Evolutionary conservation across 2,113 vertebrate genomes (phyloP), one percentile per base, ranked within the genome.

Genomic region (Rhodinocichla rosea): DNA sequence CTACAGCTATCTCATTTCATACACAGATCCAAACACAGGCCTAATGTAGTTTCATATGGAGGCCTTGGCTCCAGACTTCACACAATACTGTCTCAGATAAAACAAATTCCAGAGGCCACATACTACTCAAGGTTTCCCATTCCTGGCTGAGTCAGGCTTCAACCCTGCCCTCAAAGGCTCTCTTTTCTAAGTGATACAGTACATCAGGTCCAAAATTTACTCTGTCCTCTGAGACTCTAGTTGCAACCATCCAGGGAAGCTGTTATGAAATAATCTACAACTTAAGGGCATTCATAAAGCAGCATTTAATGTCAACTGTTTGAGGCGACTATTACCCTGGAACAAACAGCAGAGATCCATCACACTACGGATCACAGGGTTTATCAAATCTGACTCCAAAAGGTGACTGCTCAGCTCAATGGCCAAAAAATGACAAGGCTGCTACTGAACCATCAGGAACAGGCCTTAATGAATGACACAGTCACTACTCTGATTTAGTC

Each of bases 21-120:
- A 79, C 69, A 63, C 12, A 55, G 55, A 81, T 45, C n/a, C 69
- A 85, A 89, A 89, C 6, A 26, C 32, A 59, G 16, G 62, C 64
- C 78, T 83, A 67, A 83, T 28, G 23, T 13, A 68, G 33, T 35
- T 83, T 65, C 78, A 49, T 23, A 77, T 1, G 7, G 26, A 75
- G 68, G 90, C 59, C 76, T 55, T 83, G 79, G 37, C 90, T 89
- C 42, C 83, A 87, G 67, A 84, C 78, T 83, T 90, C 85, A 94
- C 32, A 44, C 56, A 63, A 44, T 52, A 55, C 32, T 45, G 64
- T 62, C 79, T 78, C 49, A 68, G 60, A 87, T 88, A 80, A 78
- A 92, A 92, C 39, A 89, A 92, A 91, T 78, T 83, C 71, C 90
- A 94, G 56, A 89, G 76, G 37, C 49, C 86, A 24, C 15, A 74